These are phyloP conservation scores for Drosophila jambulina DNA, from an alignment of 1,140 invertebrate species.

Conservation along the genomic window DNA sequence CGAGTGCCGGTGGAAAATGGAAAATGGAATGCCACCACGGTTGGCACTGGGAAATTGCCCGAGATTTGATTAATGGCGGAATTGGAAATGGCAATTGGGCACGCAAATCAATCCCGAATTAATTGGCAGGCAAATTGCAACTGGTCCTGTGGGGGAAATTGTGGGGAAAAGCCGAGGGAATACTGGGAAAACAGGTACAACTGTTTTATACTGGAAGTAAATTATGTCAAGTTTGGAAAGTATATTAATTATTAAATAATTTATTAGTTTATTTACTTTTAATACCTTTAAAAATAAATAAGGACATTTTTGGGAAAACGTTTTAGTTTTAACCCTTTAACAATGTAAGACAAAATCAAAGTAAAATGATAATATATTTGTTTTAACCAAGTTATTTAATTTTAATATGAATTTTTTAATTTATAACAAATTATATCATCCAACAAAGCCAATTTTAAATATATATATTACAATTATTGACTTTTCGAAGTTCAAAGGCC, in stretches of 20 bases:
- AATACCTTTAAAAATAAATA: not conserved
- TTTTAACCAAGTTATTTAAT: too few relatives aligned
- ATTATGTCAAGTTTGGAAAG: not conserved
- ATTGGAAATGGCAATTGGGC: slow-evolving; percentile 41
- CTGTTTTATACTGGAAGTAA: not conserved
- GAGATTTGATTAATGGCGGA: slow-evolving; percentile 42
- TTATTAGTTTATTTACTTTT: not conserved
- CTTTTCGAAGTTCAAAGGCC: too few relatives aligned
- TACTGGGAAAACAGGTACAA: not conserved
- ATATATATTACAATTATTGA: too few relatives aligned
- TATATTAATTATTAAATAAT: not conserved
- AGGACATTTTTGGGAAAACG: too few relatives aligned
- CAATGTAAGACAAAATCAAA: too few relatives aligned
- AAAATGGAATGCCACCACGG: not conserved
- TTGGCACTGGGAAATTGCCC: slow-evolving; percentile 24
- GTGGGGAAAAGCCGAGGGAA: not conserved
- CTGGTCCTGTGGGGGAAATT: not conserved
- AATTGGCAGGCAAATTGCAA: slow-evolving; percentile 8
- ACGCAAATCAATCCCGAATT: slow-evolving; percentile 26
- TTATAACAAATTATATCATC: too few relatives aligned
- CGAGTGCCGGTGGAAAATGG: slow-evolving; percentile 3
- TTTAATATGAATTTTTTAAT: too few relatives aligned
- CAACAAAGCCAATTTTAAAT: too few relatives aligned
- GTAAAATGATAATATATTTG: too few relatives aligned
- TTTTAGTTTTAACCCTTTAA: too few relatives aligned